phyloP scores from a whole-genome alignment of 2,113 vertebrate species.

The Hyaena hyaena region DNA sequence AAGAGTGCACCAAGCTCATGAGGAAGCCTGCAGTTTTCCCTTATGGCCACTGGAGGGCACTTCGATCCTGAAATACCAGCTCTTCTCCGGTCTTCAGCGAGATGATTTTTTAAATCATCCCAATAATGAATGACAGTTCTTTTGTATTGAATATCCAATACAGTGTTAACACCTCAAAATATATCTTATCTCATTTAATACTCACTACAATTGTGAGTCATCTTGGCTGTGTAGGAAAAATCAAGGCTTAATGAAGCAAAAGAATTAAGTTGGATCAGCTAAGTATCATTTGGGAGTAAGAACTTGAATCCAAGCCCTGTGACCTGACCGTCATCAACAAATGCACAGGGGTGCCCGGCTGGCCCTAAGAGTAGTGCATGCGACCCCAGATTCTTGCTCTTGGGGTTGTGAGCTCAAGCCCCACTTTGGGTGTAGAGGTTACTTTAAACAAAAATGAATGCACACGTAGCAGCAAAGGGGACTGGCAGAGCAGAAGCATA shows the following conservation, averaged over 20 bases:
- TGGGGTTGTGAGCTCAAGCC: not conserved
- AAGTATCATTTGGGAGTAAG: not conserved
- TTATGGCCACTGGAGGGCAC: conserved; percentile 71
- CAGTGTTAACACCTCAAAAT: not conserved
- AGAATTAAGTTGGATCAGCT: not conserved
- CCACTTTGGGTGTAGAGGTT: not conserved
- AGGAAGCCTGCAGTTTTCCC: not conserved
- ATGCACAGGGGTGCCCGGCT: not conserved
- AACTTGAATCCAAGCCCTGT: not conserved
- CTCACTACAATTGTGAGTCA: conserved; percentile 18
- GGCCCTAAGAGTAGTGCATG: not conserved
- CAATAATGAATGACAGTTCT: not conserved
- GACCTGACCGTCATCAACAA: not conserved
- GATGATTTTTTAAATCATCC: conserved; percentile 53
- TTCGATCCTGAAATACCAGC: conserved; percentile 57
- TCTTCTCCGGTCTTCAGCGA: not conserved
- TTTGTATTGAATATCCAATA: conserved; percentile 19
- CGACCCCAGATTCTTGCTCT: not conserved
- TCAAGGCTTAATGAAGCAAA: not conserved
- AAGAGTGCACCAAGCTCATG: not conserved
- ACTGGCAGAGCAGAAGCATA: not conserved
- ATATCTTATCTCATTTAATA: conserved; percentile 23
- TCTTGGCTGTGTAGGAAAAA: conserved; percentile 50
- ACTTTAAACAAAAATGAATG: not conserved
- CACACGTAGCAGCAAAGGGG: not conserved